Conservation (phyloP, 2,797 vertebrate species). For the Psittacula echo region DNA sequence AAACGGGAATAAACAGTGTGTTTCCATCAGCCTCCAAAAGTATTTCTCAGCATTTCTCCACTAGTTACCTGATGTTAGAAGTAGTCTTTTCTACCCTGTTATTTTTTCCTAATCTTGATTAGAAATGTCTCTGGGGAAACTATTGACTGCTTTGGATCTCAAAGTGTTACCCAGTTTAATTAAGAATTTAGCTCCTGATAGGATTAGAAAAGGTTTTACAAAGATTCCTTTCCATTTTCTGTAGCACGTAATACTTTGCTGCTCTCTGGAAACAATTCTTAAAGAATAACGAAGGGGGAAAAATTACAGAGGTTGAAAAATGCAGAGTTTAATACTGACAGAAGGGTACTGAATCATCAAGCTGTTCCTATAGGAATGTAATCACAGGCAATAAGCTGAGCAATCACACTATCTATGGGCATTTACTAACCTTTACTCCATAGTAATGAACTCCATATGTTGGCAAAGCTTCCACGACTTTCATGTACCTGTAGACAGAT, state of each 20-base stretch:
- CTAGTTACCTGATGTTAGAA: not conserved
- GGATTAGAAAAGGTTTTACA: not conserved
- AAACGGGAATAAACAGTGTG: not conserved
- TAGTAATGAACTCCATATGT: constrained; percentile 99
- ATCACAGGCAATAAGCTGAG: constrained; percentile 17
- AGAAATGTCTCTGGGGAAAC: not conserved
- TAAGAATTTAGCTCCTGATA: constrained; percentile 4
- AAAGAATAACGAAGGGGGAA: not conserved
- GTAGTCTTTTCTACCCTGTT: not conserved
- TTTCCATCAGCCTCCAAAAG: not conserved
- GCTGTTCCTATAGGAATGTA: constrained; percentile 45
- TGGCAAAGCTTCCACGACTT: constrained; percentile 92
- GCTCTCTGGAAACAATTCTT: constrained; percentile 9
- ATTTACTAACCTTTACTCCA: constrained; percentile 92
- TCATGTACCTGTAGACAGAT: constrained; percentile 89
- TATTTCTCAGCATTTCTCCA: not conserved
- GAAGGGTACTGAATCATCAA: constrained; percentile 9
- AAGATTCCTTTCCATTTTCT: not conserved
- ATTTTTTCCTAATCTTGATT: not conserved
- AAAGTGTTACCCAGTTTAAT: constrained; percentile 23
- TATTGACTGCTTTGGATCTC: not conserved
- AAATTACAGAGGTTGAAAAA: constrained; percentile 2
- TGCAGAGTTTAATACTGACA: not conserved
- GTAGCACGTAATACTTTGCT: not conserved
- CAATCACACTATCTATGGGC: not conserved